A percentile compares a stretch with the other conserved stretches of the same genome.
Conservation (phyloP, 2,797 vertebrate species). For the Sus cebifrons region DNA sequence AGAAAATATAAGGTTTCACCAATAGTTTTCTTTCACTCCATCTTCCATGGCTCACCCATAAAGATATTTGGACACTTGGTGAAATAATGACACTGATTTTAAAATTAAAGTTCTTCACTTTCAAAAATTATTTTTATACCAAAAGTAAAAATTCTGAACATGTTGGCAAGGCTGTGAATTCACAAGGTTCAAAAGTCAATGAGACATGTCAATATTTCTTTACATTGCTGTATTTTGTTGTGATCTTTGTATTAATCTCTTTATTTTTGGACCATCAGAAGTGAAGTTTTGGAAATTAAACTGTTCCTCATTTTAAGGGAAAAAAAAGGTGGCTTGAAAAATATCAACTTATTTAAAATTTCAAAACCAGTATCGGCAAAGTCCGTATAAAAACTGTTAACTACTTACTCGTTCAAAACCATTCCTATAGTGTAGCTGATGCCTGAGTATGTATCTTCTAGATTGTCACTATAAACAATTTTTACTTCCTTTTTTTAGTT, state of each 20-base stretch:
- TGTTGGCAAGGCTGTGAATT: neutral
- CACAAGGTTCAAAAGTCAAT: neutral
- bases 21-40: neutral
- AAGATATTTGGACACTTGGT: neutral
- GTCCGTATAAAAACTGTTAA: neutral
- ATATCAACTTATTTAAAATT: neutral
- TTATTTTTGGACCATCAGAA: neutral
- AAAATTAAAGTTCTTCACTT: neutral
- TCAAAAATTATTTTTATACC: neutral
- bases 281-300: constrained; percentile 39
- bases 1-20: constrained; percentile 11
- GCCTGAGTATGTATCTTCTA: neutral
- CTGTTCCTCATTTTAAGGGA: neutral
- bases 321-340: constrained; percentile 17
- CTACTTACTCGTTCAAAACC: neutral
- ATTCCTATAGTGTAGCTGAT: neutral
- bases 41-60: neutral
- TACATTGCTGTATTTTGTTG: neutral
- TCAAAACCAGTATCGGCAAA: neutral
- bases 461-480: neutral
- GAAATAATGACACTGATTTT: constrained; percentile 46
- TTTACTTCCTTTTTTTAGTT: constrained; percentile 89
- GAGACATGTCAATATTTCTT: neutral
- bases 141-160: constrained; percentile 16
- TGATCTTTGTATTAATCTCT: neutral